Percentiles rank a stretch among this genome's conserved stretches.
phyloP scores from a whole-genome alignment of 1,140 invertebrate species.

The Nymphalis io region DNA sequence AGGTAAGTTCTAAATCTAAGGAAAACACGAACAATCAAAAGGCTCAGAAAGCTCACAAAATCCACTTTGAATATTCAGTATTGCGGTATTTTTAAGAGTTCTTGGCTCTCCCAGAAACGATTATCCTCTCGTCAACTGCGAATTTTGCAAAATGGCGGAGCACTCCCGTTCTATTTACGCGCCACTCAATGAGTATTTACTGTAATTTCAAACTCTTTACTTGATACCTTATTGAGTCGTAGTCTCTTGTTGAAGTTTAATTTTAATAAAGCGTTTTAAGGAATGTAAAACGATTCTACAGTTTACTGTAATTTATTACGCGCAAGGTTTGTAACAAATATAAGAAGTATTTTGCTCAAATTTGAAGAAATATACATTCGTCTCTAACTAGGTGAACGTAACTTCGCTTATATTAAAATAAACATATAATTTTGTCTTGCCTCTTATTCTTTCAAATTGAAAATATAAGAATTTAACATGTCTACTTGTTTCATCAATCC shows the following conservation, averaged over 20 bases:
- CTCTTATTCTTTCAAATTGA: too few species aligned
- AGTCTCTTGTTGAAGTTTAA: conserved; percentile 17
- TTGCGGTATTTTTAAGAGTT: conserved; percentile 40
- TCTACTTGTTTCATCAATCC: too few species aligned
- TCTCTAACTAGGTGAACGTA: too few species aligned
- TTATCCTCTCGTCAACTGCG: conserved; percentile 45
- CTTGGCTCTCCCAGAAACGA: conserved; percentile 43
- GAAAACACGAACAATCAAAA: conserved; percentile 2
- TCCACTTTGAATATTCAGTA: conserved; percentile 39
- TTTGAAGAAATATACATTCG: too few species aligned
- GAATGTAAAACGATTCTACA: conserved; percentile 16
- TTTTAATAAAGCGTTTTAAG: conserved; percentile 5
- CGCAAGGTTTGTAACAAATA: background rate
- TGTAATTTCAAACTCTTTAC: conserved; percentile 41
- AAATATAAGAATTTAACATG: too few species aligned
- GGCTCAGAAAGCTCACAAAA: conserved; percentile 16
- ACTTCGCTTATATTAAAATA: too few species aligned
- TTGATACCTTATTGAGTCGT: conserved; percentile 32
- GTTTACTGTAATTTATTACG: conserved; percentile 3
- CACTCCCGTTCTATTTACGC: conserved; percentile 36
- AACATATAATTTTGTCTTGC: too few species aligned
- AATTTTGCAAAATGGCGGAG: conserved; percentile 41
- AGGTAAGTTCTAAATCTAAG: background rate
- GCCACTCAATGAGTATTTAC: conserved; percentile 49
- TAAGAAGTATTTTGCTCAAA: background rate